Conservation (phyloP, 2,797 vertebrate genomes). For the Merluccius polli region DNA sequence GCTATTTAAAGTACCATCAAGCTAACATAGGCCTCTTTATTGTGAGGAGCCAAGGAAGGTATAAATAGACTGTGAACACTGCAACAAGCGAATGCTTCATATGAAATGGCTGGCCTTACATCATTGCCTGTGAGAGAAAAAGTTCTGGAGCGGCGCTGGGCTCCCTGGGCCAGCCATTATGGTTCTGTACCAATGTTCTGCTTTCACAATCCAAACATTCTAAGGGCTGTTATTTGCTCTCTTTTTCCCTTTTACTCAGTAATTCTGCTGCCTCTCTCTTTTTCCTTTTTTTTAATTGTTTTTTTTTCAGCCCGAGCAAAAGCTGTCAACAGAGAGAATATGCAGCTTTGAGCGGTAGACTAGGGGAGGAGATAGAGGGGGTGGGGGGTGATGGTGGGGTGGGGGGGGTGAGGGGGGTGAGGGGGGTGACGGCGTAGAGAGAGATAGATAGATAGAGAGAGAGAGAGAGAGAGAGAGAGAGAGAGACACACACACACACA, state of each 20-base stretch:
- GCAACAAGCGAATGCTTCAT: constrained; percentile 79
- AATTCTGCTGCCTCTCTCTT: constrained; percentile 62
- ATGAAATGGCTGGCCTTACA: constrained; percentile 78
- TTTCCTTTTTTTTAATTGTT: constrained; percentile 22
- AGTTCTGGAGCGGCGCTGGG: constrained; percentile 68
- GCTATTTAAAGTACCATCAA: constrained; percentile 71
- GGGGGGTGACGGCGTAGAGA: constrained; percentile 6
- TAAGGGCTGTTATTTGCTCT: constrained; percentile 79
- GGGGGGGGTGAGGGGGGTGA: no score
- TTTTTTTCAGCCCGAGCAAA: constrained; percentile 49
- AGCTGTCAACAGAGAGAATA: constrained; percentile 65
- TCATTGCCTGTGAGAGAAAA: constrained; percentile 74
- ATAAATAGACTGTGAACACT: constrained; percentile 76
- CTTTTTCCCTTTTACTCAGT: constrained; percentile 72
- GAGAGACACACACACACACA: background rate
- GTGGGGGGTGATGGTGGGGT: constrained; percentile 20
- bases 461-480: background rate
- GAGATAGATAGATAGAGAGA: background rate
- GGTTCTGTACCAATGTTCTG: constrained; percentile 81
- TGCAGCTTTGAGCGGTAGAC: constrained; percentile 61
- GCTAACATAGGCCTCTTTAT: constrained; percentile 73
- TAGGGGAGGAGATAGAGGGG: constrained; percentile 42
- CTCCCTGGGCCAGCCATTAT: constrained; percentile 76
- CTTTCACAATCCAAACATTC: constrained; percentile 81
- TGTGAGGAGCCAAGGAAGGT: constrained; percentile 71